Evolutionary conservation across 2,113 vertebrate genomes (phyloP), one percentile per base, ranked within the genome.

Genomic region (Acanthisitta chloris): DNA sequence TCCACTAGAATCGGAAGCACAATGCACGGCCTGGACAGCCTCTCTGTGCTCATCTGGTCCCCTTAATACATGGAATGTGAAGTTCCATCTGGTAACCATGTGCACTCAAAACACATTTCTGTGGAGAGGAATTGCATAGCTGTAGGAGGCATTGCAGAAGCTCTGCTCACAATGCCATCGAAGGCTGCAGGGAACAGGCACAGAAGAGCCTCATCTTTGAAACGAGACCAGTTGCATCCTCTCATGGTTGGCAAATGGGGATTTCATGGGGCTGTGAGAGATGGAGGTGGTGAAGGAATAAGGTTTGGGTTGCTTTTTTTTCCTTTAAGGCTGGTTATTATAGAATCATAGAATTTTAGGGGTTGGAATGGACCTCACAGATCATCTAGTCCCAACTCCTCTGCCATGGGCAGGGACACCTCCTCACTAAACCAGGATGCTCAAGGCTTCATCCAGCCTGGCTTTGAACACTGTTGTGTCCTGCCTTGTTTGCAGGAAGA

Each of bases 71-170:
- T 49, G 4, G 9, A 88, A 93, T 82, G 87, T 62, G 81, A 25
- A 46, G 51, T 91, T 90, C 94, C 94, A 96, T 96, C 94, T 97
- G 96, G 78, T 73, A 86, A 52, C 95, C 71, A 17, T 29, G 92
- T 51, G 76, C 81, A 51, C 81, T 66, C 13, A 11, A 65, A 92
- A 25, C 67, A 77, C 66, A 24, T 79, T 92, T 57, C 25, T 48
- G 82, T 77, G 87, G 72, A 92, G 52, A 81, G 95, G 79, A 88
- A 86, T 45, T 42, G 84, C 92, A 79, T 31, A 88, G 90, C 95
- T 79, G 88, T 55, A 79, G 96, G 94, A 95, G 90, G 90, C 92
- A 16, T 14, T 67, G 78, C 79, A 78, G 95, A 45, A 86, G 40
- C 80, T 71, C 92, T 5, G 8, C 58, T 43, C n/a, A 6, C 17